These are phyloP conservation scores for Camponotus vicinus DNA, from an alignment of 1,140 invertebrate genomes.

Conservation along the genomic window DNA sequence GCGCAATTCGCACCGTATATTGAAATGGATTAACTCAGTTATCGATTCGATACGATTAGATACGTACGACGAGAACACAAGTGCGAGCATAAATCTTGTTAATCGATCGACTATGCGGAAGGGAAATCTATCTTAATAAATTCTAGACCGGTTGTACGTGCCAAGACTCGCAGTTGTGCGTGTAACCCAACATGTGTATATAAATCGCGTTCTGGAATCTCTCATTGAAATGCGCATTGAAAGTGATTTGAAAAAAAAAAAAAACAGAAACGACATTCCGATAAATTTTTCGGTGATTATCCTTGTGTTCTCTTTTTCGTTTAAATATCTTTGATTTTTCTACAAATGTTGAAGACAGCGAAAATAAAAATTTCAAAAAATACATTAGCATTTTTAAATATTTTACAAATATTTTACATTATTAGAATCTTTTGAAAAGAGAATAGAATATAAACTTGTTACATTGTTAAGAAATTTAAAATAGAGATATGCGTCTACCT, in stretches of 20 bases:
- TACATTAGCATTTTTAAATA: not conserved
- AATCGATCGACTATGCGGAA: conserved; percentile 77
- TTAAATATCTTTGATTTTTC: not conserved
- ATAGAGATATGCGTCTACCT: no score
- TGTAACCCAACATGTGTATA: no score
- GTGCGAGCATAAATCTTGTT: conserved; percentile 53
- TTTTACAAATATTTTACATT: no score
- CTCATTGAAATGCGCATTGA: no score
- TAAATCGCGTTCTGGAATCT: not conserved
- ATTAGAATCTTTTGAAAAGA: not conserved
- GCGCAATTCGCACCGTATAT: not conserved
- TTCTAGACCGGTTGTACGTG: conserved; percentile 73
- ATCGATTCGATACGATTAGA: not conserved
- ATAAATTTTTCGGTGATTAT: not conserved
- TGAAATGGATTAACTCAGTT: conserved; percentile 3
- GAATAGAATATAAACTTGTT: not conserved
- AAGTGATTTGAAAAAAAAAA: not conserved
- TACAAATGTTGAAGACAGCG: not conserved
- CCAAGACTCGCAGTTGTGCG: conserved; percentile 40
- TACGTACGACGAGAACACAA: not conserved
- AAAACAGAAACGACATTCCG: no score
- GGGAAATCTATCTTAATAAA: conserved; percentile 71
- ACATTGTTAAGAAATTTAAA: no score
- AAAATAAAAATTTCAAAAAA: not conserved
- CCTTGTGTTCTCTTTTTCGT: not conserved